Evolutionary conservation across 35 echinoderm and acorn worm species (phyloP).

Genomic region (Heliocidaris erythrogramma): DNA sequence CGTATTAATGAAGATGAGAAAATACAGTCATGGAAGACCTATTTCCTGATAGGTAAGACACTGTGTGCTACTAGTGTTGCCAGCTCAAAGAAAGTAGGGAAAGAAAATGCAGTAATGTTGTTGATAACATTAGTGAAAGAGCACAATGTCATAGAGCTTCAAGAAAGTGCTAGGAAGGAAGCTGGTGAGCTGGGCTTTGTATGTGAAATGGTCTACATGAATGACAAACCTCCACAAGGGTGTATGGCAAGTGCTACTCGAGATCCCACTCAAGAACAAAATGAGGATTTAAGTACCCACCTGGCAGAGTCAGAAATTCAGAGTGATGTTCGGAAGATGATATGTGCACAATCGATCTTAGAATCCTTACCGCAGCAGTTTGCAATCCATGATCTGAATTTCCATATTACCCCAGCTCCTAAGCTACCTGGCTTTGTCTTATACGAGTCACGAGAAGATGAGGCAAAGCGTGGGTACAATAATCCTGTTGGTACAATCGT

Average conservation of each 20-base stretch:
- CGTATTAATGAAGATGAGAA: too few relatives aligned
- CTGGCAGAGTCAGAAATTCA: neutral
- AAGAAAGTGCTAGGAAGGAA: neutral
- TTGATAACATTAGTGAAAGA: neutral
- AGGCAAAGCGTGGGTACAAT: neutral
- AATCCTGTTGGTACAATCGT: conserved; percentile 7
- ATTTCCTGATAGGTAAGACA: neutral
- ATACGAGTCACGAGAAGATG: neutral
- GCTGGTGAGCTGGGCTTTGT: neutral
- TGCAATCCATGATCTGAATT: conserved; percentile 12
- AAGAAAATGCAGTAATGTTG: neutral
- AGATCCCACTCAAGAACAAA: neutral
- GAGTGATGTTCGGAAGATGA: neutral
- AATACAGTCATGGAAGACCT: neutral
- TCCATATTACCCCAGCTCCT: neutral
- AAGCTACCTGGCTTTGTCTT: conserved; percentile 10
- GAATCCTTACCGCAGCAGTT: neutral
- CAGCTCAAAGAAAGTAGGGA: conserved; percentile 27
- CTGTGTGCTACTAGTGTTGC: neutral
- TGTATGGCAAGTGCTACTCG: neutral
- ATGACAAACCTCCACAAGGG: neutral
- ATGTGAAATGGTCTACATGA: neutral
- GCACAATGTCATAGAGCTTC: neutral
- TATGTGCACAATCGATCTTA: conserved; percentile 1
- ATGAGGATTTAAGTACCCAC: neutral